Percentiles rank a stretch among this genome's conserved stretches.
These are phyloP conservation scores for Tetrax tetrax DNA, from an alignment of 2,113 vertebrate genomes.

Conservation along the genomic window DNA sequence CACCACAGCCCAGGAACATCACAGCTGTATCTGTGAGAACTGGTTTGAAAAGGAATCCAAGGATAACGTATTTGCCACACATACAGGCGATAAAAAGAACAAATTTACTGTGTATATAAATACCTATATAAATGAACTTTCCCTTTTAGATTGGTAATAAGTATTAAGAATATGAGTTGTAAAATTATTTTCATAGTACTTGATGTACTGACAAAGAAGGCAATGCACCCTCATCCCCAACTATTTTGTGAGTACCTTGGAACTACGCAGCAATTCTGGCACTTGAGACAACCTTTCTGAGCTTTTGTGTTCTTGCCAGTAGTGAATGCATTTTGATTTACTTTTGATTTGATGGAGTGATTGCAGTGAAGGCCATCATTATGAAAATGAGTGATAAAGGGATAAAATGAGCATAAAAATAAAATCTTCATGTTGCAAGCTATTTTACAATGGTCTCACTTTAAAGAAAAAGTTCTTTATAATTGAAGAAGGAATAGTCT, in stretches of 20 bases:
- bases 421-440: neutral
- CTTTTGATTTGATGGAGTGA: neutral
- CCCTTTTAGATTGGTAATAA: neutral
- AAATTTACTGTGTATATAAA: neutral
- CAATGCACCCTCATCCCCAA: neutral
- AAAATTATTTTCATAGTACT: neutral
- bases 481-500: neutral
- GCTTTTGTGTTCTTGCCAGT: neutral
- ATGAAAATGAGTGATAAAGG: neutral
- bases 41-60: neutral
- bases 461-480: neutral
- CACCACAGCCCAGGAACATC: neutral
- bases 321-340: neutral
- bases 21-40: neutral
- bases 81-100: neutral
- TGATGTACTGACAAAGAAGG: neutral
- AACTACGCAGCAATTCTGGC: neutral
- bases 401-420: neutral
- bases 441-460: neutral
- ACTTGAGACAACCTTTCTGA: neutral
- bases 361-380: neutral
- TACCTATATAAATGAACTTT: neutral
- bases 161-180: neutral
- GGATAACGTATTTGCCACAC: neutral
- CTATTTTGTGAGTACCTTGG: neutral